Percentiles rank a stretch among this genome's conserved stretches.
phyloP scores from a whole-genome alignment of 2,888 invertebrate species.

The Lumbricus terrestris region DNA sequence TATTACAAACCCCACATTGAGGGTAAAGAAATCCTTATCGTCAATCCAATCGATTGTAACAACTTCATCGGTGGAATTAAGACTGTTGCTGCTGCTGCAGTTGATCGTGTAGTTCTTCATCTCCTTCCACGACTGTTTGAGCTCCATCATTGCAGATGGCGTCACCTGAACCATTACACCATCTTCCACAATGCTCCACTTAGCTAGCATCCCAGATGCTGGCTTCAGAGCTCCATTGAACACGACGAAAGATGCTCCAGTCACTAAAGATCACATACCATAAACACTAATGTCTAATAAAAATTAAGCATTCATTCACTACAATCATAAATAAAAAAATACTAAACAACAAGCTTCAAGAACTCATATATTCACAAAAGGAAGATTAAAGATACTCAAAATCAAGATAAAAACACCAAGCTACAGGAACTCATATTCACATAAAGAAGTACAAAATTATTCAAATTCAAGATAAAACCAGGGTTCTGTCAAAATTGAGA shows the following conservation, averaged over 20 bases:
- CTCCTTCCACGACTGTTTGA: slow-evolving; percentile 71
- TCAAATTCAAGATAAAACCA: no score
- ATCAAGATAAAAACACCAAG: no score
- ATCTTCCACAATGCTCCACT: slow-evolving; percentile 83
- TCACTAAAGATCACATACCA: slow-evolving; percentile 63
- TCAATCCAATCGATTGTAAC: slow-evolving; percentile 77
- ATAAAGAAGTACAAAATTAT: no score
- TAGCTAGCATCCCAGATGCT: slow-evolving; percentile 74
- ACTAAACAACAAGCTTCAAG: no score
- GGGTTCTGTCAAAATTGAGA: not conserved
- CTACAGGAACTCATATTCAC: no score
- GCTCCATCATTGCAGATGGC: slow-evolving; percentile 62
- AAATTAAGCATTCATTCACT: no score
- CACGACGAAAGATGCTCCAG: slow-evolving; percentile 84
- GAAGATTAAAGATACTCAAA: no score
- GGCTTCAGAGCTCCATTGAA: slow-evolving; percentile 82
- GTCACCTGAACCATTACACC: slow-evolving; percentile 80
- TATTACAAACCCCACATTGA: not conserved
- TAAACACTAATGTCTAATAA: not conserved
- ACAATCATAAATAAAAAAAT: no score
- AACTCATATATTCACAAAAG: no score
- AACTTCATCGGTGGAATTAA: slow-evolving; percentile 66
- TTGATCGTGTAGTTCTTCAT: slow-evolving; percentile 74
- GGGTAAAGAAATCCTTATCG: slow-evolving; percentile 71
- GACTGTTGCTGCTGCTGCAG: slow-evolving; percentile 52